Base-by-base conservation (phyloP, 1,140 invertebrate species). In the Drosophila kanapiae region DNA sequence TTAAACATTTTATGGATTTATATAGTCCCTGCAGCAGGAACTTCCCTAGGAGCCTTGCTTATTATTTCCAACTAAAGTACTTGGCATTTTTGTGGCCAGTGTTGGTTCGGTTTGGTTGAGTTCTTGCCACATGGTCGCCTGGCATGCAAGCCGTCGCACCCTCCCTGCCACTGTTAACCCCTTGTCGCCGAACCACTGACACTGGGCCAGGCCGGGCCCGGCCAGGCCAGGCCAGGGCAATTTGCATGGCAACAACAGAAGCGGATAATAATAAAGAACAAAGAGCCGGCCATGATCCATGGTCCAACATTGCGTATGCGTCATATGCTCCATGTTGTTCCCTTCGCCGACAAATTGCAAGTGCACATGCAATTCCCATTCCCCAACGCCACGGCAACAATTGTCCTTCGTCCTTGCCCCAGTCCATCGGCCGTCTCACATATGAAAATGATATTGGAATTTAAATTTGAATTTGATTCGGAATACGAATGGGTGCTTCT, bases 271-370 rank as follows among this genome's bases (percentile, higher is more conserved):
- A 54, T 27, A 40, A 63, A 33, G 42, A 45, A n/a, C 23, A 48
- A 31, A n/a, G 59, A 38, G 64, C 53, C 74, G 75, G 38, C 74
- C 75, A 48, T 77, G 74, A 76, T 77, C 75, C 56, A 77, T 59
- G 72, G 75, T 65, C 72, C 56, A 77, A 77, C 75, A 78, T 78
- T 78, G 75, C 75, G 75, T 78, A 78, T 78, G 75, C 75, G 75
- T 78, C 74, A 78, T 78, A 78, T 78, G 75, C 49, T 77, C 38
- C 40, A 60, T 74, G 68, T 60, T 74, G 68, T 35, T 49, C 67
- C 68, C 37, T 23, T 40, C 10, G 53, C 29, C 74, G 57, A 68
- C 74, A 77, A 78, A 78, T 78, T 78, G 75, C 75, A 78, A 40
- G 54, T 51, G 75, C 75, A 77, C 75, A 78, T 78, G 75, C 75